Evolutionary conservation across 92 coral and sea anemone genomes (phyloP), one percentile per base, ranked within the genome.

Genomic region (Micromussa lordhowensis): DNA sequence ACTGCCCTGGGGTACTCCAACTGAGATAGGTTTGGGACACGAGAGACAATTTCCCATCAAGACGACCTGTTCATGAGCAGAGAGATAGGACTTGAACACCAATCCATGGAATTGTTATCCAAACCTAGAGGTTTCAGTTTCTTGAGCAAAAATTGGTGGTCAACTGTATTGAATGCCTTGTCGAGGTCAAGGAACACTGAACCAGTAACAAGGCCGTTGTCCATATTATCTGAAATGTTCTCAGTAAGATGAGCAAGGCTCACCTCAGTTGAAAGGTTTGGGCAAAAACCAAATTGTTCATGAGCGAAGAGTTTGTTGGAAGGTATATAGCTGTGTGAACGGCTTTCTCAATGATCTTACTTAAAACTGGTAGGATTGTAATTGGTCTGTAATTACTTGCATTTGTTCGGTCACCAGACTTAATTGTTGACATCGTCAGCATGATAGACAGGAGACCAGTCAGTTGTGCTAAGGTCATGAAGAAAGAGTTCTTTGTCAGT

Each of bases 141-240:
- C 10, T 48, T 10, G 10, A 4, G 53, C 4, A 48, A 48, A 48
- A 10, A 48, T 4, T 4, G 53, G 10, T 48, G 10, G n/a, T n/a
- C n/a, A n/a, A n/a, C n/a, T n/a, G n/a, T n/a, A n/a, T n/a, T 10
- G 10, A 48, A 48, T 48, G 53, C 53, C 81, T 85, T 85, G 51
- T 72, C 14, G 64, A 77, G 81, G 74, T 86, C 91, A 18, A 88
- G 87, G 69, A 88, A 88, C 61, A 82, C 87, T 17, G 91, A 87
- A 82, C 91, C 91, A 73, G 91, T 82, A 24, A 89, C 51, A 31
- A 75, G 26, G 11, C 92, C 88, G 57, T 89, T 88, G 83, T 88
- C 88, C 91, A 88, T 83, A 15, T 29, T 73, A 22, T 85, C 70
- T 53, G 53, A n/a, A 28, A 85, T 85, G 84, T 53, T 85, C 26